phyloP scores from a whole-genome alignment of 2,797 vertebrate genomes.

The Anguilla megastoma region DNA sequence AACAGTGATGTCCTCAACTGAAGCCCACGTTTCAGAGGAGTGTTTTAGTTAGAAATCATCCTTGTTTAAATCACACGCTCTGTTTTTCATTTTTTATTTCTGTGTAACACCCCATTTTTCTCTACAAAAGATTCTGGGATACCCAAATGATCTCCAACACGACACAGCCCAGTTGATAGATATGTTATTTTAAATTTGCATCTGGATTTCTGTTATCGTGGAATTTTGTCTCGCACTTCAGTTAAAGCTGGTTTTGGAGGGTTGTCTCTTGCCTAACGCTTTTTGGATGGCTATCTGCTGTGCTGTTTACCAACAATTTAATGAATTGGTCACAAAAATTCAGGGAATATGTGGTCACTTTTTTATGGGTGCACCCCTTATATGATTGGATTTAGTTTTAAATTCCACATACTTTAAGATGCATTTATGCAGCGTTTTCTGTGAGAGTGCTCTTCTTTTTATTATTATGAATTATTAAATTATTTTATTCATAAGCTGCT shows the following conservation, averaged over 20 bases:
- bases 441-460: neutral
- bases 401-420: neutral
- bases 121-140: no score
- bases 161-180: no score
- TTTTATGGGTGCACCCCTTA: neutral
- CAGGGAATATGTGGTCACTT: neutral
- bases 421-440: neutral
- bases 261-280: no score
- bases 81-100: neutral
- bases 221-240: neutral
- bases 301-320: neutral
- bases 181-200: no score
- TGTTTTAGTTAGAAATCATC: neutral
- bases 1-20: neutral
- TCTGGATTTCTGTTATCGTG: no score
- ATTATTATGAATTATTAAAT: neutral
- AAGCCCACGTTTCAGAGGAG: neutral
- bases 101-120: neutral
- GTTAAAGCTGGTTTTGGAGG: neutral
- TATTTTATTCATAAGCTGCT: neutral
- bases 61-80: constrained; percentile 4
- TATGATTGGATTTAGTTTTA: neutral
- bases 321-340: neutral
- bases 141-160: no score
- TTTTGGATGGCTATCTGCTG: neutral